Evolutionary conservation across 2,888 invertebrate genomes (phyloP).

Genomic region (Lochmaea crataegi): DNA sequence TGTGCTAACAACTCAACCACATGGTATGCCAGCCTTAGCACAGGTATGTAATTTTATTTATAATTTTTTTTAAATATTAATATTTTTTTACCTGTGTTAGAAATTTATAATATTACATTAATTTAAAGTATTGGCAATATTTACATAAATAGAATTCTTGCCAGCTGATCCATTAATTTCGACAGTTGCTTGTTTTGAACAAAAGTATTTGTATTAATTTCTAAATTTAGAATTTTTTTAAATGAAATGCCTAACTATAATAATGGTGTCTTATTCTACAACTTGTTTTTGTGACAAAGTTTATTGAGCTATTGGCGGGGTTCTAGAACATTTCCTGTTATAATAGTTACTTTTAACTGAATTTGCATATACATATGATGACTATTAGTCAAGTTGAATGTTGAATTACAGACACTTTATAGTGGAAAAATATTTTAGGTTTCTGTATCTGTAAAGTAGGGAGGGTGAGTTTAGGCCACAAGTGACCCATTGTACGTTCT

Average conservation of each 20-base stretch:
- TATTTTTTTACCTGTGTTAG: neutral
- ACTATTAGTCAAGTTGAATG: too few species aligned
- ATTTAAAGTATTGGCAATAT: neutral
- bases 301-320: neutral
- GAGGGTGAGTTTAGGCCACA: too few species aligned
- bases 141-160: neutral
- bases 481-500: too few species aligned
- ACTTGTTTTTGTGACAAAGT: neutral
- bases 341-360: neutral
- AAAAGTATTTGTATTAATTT: too few species aligned
- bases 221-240: too few species aligned
- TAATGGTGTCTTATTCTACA: neutral
- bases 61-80: neutral
- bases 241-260: neutral
- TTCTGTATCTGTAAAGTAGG: too few species aligned
- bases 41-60: conserved; percentile 62
- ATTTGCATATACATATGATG: neutral
- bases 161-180: neutral
- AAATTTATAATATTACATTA: neutral
- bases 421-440: too few species aligned
- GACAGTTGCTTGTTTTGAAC: neutral
- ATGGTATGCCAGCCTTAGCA: conserved; percentile 66
- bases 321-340: too few species aligned
- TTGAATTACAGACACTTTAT: too few species aligned
- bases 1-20: conserved; percentile 60